Conservation (phyloP, 2,113 vertebrate species). For the Trogon surrucura region DNA sequence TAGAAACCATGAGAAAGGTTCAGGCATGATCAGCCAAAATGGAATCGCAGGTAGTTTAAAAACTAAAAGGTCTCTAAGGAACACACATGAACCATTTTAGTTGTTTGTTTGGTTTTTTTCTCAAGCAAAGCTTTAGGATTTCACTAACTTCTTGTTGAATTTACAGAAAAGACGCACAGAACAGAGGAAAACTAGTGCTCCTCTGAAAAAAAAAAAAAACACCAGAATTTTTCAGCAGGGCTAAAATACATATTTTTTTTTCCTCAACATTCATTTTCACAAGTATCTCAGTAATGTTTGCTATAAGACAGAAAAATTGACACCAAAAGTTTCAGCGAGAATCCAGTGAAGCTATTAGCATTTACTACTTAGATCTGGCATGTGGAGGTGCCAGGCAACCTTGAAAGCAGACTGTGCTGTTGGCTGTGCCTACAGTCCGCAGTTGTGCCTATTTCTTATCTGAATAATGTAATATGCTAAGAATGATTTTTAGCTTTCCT, state of each 20-base stretch:
- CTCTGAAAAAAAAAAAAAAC: not conserved
- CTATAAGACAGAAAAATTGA: not conserved
- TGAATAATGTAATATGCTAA: not conserved
- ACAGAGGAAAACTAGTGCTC: not conserved
- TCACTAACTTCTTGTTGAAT: not conserved
- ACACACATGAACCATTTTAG: accelerated
- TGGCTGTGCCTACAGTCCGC: not conserved
- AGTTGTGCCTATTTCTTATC: not conserved
- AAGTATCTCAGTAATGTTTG: not conserved
- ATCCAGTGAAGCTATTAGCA: not conserved
- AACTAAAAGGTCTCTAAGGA: not conserved
- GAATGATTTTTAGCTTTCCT: not conserved
- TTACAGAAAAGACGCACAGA: not conserved
- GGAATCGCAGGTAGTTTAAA: not conserved
- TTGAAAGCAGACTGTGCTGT: not conserved
- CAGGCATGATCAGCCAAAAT: not conserved
- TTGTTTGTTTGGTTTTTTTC: not conserved
- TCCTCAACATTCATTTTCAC: not conserved
- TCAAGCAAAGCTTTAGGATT: not conserved
- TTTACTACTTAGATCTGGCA: not conserved
- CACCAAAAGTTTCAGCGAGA: not conserved
- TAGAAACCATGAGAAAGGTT: not conserved
- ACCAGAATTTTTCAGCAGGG: not conserved
- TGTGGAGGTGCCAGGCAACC: not conserved
- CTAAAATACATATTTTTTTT: not conserved